These are phyloP conservation scores for Zapornia atra DNA, from an alignment of 2,113 vertebrate genomes.

Conservation along the genomic window DNA sequence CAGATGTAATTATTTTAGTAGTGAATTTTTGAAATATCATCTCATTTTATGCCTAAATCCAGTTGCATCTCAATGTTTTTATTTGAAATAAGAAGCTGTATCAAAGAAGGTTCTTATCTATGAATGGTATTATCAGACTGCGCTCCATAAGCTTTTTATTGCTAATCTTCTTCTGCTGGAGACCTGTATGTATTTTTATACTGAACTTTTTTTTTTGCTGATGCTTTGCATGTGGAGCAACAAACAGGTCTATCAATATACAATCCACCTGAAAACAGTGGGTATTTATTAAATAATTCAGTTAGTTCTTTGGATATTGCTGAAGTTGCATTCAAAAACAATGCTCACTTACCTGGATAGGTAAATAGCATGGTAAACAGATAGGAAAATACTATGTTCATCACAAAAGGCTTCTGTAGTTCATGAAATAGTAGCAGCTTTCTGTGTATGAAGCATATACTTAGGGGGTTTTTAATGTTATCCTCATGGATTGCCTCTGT, in stretches of 20 bases:
- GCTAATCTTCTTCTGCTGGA: not conserved
- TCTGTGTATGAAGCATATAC: not conserved
- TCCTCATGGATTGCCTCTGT: not conserved
- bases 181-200: not conserved
- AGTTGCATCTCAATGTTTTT: not conserved
- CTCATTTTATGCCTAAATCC: not conserved
- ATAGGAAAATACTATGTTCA: not conserved
- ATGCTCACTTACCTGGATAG: not conserved
- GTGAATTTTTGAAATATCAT: not conserved
- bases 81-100: not conserved
- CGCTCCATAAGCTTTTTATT: not conserved
- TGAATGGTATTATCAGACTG: not conserved
- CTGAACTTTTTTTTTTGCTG: not conserved
- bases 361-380: not conserved
- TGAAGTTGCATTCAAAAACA: not conserved
- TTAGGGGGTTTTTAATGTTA: not conserved
- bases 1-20: not conserved
- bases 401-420: not conserved
- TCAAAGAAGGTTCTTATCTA: not conserved
- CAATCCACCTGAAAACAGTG: not conserved
- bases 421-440: not conserved
- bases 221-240: not conserved
- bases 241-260: not conserved
- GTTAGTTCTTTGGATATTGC: not conserved
- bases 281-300: not conserved